These are phyloP conservation scores for Conus canariensis DNA, from an alignment of 2,888 invertebrate species.

Conservation along the genomic window DNA sequence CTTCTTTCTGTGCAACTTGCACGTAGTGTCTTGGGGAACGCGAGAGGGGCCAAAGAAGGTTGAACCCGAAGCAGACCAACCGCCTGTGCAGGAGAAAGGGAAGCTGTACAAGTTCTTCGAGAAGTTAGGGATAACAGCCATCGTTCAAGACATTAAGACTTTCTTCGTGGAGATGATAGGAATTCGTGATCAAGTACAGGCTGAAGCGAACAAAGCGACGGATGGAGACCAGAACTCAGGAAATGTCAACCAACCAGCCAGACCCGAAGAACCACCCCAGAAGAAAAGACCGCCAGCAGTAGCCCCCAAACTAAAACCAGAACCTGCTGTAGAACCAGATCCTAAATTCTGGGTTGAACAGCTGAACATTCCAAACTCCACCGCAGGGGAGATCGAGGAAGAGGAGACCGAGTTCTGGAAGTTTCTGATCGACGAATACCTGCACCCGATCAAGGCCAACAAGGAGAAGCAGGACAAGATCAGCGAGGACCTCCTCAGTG, in stretches of 20 bases:
- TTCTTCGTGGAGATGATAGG: slow-evolving; percentile 86
- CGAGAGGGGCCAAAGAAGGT: slow-evolving; percentile 84
- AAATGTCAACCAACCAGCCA: not conserved
- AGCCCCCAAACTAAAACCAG: not conserved
- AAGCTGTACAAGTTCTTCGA: slow-evolving; percentile 81
- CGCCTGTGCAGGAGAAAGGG: slow-evolving; percentile 85
- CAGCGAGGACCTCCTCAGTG: slow-evolving; percentile 53
- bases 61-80: slow-evolving; percentile 81
- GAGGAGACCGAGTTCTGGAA: slow-evolving; percentile 95
- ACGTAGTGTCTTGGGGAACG: slow-evolving; percentile 96
- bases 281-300: slow-evolving; percentile 12
- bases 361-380: slow-evolving; percentile 87
- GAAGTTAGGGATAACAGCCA: slow-evolving; percentile 48
- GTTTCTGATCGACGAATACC: slow-evolving; percentile 94
- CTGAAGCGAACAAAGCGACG: slow-evolving; percentile 77
- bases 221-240: not conserved
- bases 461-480: slow-evolving; percentile 59
- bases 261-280: not conserved
- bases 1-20: slow-evolving; percentile 94
- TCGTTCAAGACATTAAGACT: slow-evolving; percentile 53
- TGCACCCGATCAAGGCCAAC: slow-evolving; percentile 84
- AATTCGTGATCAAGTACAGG: slow-evolving; percentile 21
- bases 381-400: slow-evolving; percentile 89
- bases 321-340: slow-evolving; percentile 43
- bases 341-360: slow-evolving; percentile 42